These are phyloP conservation scores for Oegoconia quadripuncta DNA, from an alignment of 2,888 invertebrate species.

Conservation along the genomic window DNA sequence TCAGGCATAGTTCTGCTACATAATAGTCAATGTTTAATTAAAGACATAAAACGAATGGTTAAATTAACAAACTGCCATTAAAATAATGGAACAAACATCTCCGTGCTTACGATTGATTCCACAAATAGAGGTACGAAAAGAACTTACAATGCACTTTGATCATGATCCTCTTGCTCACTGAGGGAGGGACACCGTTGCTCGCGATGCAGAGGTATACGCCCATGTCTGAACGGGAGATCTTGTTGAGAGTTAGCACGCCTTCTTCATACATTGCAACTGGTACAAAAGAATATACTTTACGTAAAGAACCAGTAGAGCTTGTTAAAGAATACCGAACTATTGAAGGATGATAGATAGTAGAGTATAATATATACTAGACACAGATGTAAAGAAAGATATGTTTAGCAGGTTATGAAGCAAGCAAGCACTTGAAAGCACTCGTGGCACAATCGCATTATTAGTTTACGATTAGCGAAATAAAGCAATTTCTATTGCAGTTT, in stretches of 20 bases:
- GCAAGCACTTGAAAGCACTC: no score
- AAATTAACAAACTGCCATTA: constrained; percentile 5
- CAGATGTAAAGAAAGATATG: no score
- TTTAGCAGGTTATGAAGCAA: no score
- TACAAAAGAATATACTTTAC: constrained; percentile 26
- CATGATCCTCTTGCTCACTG: constrained; percentile 92
- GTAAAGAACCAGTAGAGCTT: background rate
- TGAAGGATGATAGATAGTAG: no score
- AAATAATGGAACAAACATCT: constrained; percentile 17
- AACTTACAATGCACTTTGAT: constrained; percentile 95
- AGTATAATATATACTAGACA: no score
- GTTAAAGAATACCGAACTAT: constrained; percentile 3
- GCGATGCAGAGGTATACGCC: constrained; percentile 95
- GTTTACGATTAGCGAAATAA: no score
- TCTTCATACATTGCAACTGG: constrained; percentile 85
- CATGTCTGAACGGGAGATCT: constrained; percentile 93
- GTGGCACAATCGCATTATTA: no score
- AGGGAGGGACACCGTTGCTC: constrained; percentile 91
- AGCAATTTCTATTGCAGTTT: no score
- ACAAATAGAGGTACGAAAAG: constrained; percentile 17
- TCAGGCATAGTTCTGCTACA: no score
- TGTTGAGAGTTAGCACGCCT: constrained; percentile 86
- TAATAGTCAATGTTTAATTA: no score
- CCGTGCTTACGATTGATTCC: constrained; percentile 17
- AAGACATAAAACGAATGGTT: constrained; percentile 7